These are phyloP conservation scores for Tortricodes alternella DNA, from an alignment of 2,888 invertebrate genomes.

Conservation along the genomic window DNA sequence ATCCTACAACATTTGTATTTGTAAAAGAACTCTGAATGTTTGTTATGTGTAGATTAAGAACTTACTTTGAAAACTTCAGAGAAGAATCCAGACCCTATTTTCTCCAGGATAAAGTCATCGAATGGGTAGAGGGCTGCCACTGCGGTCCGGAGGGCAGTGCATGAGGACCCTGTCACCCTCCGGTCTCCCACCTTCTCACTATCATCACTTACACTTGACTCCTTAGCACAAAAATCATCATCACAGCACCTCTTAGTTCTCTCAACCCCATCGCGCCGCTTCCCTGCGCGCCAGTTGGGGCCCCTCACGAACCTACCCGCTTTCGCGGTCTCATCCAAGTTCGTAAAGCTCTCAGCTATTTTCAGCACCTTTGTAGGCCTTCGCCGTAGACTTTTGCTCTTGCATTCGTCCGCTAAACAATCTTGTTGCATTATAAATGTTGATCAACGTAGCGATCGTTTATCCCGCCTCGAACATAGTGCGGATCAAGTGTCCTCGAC, in stretches of 20 bases:
- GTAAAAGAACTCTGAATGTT: not conserved
- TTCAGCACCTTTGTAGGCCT: constrained; percentile 78
- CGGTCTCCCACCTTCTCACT: constrained; percentile 73
- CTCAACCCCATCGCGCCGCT: constrained; percentile 59
- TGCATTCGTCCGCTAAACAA: constrained; percentile 60
- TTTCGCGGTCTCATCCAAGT: constrained; percentile 76
- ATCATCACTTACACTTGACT: constrained; percentile 77
- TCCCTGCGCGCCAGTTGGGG: constrained; percentile 69
- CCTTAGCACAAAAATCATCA: constrained; percentile 71
- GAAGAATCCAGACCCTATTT: constrained; percentile 97
- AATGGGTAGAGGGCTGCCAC: constrained; percentile 95
- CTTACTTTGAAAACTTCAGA: constrained; percentile 98
- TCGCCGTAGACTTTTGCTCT: constrained; percentile 74
- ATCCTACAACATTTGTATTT: not conserved
- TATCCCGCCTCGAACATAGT: constrained; percentile 78
- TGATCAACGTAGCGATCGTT: constrained; percentile 46
- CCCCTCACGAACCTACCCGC: constrained; percentile 73
- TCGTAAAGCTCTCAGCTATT: constrained; percentile 81
- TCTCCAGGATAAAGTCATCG: constrained; percentile 96
- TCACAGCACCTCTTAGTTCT: constrained; percentile 74
- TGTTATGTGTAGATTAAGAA: constrained; percentile 32
- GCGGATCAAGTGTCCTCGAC: constrained; percentile 63
- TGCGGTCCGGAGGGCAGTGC: constrained; percentile 94
- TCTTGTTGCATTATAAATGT: constrained; percentile 80
- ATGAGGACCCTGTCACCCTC: constrained; percentile 85